Evolutionary conservation across 2,113 vertebrate genomes (phyloP).

Genomic region (Periophthalmus modestus): DNA sequence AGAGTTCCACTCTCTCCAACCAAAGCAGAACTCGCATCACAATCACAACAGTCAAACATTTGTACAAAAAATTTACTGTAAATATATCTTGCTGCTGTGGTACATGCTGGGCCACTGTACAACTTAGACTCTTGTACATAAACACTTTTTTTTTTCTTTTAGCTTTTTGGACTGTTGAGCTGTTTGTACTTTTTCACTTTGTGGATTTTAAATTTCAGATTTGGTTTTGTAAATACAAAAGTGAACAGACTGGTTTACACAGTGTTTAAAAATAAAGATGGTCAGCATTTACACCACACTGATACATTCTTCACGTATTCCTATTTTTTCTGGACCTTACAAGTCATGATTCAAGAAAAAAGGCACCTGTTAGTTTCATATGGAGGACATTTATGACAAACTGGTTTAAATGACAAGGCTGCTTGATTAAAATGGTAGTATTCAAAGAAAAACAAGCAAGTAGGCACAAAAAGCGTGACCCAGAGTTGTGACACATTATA

Average conservation of each 20-base stretch:
- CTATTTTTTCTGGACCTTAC: background rate
- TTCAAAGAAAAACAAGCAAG: too few relatives aligned
- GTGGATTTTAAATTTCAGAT: constrained; percentile 4
- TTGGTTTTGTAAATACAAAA: constrained; percentile 43
- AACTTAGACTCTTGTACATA: constrained; percentile 22
- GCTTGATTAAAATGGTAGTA: too few relatives aligned
- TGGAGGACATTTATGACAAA: background rate
- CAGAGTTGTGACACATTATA: too few relatives aligned
- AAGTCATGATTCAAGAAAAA: background rate
- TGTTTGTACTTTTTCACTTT: constrained; percentile 57
- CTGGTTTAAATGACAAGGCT: too few relatives aligned
- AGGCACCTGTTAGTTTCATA: too few relatives aligned
- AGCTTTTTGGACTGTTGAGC: constrained; percentile 17
- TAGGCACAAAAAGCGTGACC: background rate
- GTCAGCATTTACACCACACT: constrained; percentile 1
- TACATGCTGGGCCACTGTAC: constrained; percentile 45
- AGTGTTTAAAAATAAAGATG: constrained; percentile 51
- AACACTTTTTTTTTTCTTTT: constrained; percentile 53
- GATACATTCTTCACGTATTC: background rate
- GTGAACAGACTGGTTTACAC: background rate
- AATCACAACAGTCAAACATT: constrained; percentile 3
- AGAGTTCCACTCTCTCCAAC: background rate
- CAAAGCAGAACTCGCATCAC: constrained; percentile 28
- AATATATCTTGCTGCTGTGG: constrained; percentile 5
- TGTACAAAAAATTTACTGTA: background rate